Conservation (phyloP, 2,888 invertebrate species). For the Leistus spinibarbis region DNA sequence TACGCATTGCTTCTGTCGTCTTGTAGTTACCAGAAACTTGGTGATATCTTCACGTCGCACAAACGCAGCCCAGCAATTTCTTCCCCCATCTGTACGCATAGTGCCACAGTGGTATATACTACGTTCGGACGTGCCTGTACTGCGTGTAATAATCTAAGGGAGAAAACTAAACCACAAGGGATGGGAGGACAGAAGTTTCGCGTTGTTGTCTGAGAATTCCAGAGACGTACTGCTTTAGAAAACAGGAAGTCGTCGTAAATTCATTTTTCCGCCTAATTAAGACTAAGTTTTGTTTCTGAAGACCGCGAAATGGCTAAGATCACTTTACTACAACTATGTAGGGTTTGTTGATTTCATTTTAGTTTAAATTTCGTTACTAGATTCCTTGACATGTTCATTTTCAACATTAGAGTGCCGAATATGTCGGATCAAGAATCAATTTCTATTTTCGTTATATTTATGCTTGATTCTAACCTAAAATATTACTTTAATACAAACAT, state of each 20-base stretch:
- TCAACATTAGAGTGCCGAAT: too few species aligned
- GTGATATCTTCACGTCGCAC: not conserved
- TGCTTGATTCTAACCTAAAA: too few species aligned
- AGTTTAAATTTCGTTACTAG: too few species aligned
- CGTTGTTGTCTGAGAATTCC: not conserved
- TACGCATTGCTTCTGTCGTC: too few species aligned
- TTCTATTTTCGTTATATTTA: too few species aligned
- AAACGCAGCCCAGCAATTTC: not conserved
- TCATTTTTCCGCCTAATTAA: not conserved
- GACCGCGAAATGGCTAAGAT: not conserved
- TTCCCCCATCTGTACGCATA: not conserved
- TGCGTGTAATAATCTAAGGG: not conserved
- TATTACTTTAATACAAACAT: too few species aligned
- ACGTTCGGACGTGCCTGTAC: not conserved
- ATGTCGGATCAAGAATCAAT: too few species aligned
- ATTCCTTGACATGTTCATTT: too few species aligned
- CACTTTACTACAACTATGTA: too few species aligned
- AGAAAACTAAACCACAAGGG: not conserved
- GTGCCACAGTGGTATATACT: too few species aligned
- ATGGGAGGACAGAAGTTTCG: not conserved
- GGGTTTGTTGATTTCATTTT: too few species aligned
- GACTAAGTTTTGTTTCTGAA: not conserved
- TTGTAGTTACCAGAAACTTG: not conserved
- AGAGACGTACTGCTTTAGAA: not conserved
- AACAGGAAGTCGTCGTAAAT: not conserved